Evolutionary conservation across 2,113 vertebrate genomes (phyloP), one percentile per base, ranked within the genome.

Genomic region (Menidia beryllina): DNA sequence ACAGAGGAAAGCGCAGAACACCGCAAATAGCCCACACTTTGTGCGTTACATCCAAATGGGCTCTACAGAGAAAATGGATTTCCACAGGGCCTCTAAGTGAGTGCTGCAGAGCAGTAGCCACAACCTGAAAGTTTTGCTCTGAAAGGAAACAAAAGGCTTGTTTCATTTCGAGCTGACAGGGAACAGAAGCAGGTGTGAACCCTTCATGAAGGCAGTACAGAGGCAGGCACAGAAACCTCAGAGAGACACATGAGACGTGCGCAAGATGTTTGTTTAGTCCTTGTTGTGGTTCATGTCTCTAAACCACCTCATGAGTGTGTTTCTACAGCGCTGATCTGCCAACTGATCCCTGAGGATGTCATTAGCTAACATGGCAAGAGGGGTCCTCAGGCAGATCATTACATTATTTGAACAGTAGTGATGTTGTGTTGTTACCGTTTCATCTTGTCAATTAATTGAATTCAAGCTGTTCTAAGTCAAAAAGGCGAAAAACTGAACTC

Each of bases 231-330:
- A 64, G 55, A 84, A 93, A 92, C 88, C 91, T 93, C 91, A 92
- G 90, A 80, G 78, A 82, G 74, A 77, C 69, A 90, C 87, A 89
- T 90, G 85, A 91, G 86, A 91, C 70, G 69, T 55, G 79, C 63
- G 58, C 30, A 54, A 88, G 64, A 83, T 89, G 85, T 89, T 89
- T 85, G 85, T 86, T 86, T 90, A 58, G 77, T 85, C 88, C 88
- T 93, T 92, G 88, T 92, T 93, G 91, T 93, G 91, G 91, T 91
- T 83, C 25, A 0, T 30, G 58, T 69, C 75, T 77, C 66, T 52
- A 88, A 89, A 91, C 91, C 91, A 53, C 89, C 73, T 65, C 59
- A 3, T 45, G 73, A 61, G 11, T 1, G 38, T 57, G 56, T 60
- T 79, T 69, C 19, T 72, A 52, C 69, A 56, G 53, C 25, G 64